Evolutionary conservation across 2,797 vertebrate species (phyloP).

Genomic region (Cryptoprocta ferox): DNA sequence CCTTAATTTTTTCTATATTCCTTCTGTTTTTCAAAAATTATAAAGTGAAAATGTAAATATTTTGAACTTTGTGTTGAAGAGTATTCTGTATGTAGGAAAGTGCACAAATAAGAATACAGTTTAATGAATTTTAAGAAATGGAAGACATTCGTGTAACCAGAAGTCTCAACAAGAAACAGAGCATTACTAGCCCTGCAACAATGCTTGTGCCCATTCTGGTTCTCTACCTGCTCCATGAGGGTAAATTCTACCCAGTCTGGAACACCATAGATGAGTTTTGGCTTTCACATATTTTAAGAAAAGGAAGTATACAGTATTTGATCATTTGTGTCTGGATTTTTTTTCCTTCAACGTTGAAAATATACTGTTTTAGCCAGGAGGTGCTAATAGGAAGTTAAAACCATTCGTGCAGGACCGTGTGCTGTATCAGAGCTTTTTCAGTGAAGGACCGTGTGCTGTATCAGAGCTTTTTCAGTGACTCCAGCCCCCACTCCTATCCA

Average conservation of each 20-base stretch:
- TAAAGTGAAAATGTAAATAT: neutral
- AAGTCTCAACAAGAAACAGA: neutral
- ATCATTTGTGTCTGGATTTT: neutral
- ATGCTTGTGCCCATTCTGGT: neutral
- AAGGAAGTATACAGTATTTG: neutral
- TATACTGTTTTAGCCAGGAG: neutral
- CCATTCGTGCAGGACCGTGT: neutral
- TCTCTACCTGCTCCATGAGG: neutral
- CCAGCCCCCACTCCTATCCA: neutral
- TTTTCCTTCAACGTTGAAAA: neutral
- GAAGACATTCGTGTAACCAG: neutral
- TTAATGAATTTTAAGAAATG: neutral
- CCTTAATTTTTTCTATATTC: neutral
- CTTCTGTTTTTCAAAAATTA: neutral
- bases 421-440: neutral
- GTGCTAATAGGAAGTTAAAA: neutral
- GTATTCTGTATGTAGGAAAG: neutral
- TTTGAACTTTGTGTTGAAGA: neutral
- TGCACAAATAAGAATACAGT: neutral
- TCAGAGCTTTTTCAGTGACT: neutral
- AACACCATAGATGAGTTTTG: neutral
- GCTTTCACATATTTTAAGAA: neutral
- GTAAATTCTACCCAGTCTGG: neutral
- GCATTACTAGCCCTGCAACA: accelerated
- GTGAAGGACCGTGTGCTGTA: neutral